These are phyloP conservation scores for Gymnocephalus cernua DNA, from an alignment of 2,113 vertebrate species.

Conservation along the genomic window DNA sequence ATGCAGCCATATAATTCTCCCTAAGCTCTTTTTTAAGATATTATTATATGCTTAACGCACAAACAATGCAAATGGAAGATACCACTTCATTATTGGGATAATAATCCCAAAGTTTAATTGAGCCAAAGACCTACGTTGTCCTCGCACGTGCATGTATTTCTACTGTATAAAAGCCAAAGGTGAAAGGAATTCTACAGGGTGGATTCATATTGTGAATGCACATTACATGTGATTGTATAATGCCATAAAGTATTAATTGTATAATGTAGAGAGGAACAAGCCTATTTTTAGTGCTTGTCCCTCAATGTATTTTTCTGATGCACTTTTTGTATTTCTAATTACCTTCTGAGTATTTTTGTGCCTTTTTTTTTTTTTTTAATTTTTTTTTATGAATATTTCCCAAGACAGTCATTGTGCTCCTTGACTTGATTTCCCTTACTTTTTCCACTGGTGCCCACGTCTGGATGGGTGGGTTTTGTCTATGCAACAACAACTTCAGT, in stretches of 20 bases:
- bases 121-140: conserved; percentile 69
- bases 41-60: conserved; percentile 69
- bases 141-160: conserved; percentile 28
- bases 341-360: conserved; percentile 35
- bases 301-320: conserved; percentile 58
- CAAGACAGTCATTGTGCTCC: neutral
- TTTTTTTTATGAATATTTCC: neutral
- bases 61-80: conserved; percentile 81
- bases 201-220: conserved; percentile 43
- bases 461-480: conserved; percentile 27
- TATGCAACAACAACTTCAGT: conserved; percentile 18
- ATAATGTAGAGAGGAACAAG: conserved; percentile 40
- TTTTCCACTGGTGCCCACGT: conserved; percentile 20
- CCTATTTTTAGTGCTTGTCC: conserved; percentile 13
- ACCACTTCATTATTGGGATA: conserved; percentile 41
- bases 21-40: conserved; percentile 22
- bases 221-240: conserved; percentile 33
- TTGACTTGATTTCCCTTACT: conserved; percentile 24
- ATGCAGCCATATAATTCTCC: conserved; percentile 16
- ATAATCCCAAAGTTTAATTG: conserved; percentile 51
- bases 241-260: conserved; percentile 79
- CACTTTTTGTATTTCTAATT: conserved; percentile 72
- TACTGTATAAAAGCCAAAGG: conserved; percentile 11
- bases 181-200: conserved; percentile 17
- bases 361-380: conserved; percentile 18